These are phyloP conservation scores for Cheilosia urbana DNA, from an alignment of 2,888 invertebrate genomes.

Conservation along the genomic window DNA sequence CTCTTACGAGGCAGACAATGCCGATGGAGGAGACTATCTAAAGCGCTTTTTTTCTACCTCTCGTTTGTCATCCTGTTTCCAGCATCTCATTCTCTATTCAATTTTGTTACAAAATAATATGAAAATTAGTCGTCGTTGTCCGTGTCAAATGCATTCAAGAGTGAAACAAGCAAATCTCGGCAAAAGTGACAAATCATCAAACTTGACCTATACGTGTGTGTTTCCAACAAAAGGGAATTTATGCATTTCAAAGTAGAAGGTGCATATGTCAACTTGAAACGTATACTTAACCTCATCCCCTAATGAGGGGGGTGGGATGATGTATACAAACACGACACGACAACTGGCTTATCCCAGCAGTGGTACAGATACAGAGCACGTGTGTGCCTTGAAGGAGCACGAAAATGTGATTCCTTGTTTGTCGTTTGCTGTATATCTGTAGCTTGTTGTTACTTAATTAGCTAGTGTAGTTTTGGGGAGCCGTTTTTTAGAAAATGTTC, in stretches of 20 bases:
- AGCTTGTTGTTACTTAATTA: not conserved
- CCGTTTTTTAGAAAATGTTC: not conserved
- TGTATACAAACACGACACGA: not conserved
- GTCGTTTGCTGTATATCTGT: not conserved
- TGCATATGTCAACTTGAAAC: constrained; percentile 37
- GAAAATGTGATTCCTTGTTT: not conserved
- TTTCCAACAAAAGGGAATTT: constrained; percentile 28
- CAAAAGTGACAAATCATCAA: constrained; percentile 27
- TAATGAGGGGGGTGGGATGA: constrained; percentile 20
- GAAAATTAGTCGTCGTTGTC: constrained; percentile 18
- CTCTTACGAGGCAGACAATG: constrained; percentile 1
- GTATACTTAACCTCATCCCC: constrained; percentile 26
- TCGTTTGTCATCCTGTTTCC: not conserved
- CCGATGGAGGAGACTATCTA: too few species aligned
- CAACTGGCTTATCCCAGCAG: not conserved
- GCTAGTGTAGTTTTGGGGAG: not conserved
- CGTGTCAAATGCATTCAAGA: constrained; percentile 22
- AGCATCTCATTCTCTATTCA: constrained; percentile 4
- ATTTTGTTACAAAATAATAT: constrained; percentile 7
- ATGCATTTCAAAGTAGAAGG: constrained; percentile 4
- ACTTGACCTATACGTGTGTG: constrained; percentile 37
- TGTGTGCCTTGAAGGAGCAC: constrained; percentile 5
- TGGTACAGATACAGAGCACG: not conserved
- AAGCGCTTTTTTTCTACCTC: not conserved
- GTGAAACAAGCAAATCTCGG: constrained; percentile 24